Evolutionary conservation across 2,797 vertebrate genomes (phyloP), one percentile per base, ranked within the genome.

Genomic region (Megalops cyprinoides): DNA sequence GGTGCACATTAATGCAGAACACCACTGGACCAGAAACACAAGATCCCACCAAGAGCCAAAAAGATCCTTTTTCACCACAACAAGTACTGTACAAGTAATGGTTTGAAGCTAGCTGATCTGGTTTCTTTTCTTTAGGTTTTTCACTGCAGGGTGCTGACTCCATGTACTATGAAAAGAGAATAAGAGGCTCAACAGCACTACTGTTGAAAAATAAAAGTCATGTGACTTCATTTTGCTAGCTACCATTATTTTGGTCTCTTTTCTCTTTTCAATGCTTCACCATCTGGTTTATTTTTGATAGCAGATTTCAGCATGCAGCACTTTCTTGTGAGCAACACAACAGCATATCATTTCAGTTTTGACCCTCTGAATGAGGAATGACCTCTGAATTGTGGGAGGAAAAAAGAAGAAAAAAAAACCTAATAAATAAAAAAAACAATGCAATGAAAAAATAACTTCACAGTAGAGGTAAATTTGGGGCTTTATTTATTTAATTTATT

Each of bases 401-500:
- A 10, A 3, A 31, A 73, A 28, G 14, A 42, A 28, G 44, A 6
- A 75, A 18, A 42, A 28, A 44, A 6, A 75, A 18, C 3, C 3
- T 9, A 0, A 1, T 76, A 2, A 67, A 60, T n/a, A 23, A 51
- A 1, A 49, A 56, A 7, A 20, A 62, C 44, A 37, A 46, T 0
- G 34, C 37, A 10, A 91, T 90, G 83, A 93, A 88, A 80, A 94
- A 95, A 96, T 93, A 87, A 94, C 87, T 88, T 89, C 86, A 94
- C 93, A 92, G 86, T 34, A 39, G 44, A 80, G 69, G 92, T 92
- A 86, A 89, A 91, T 94, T 89, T 87, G 92, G 95, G 95, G 93
- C 91, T 97, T 97, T 96, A 97, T 96, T 98, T 94, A 95, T 96
- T 97, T 95, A 92, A 95, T 95, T 96, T 96, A 96, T 96, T 92